Conservation (phyloP, 30 jellyfish, hydroid and myxozoan genomes). For the Hydra vulgaris region DNA sequence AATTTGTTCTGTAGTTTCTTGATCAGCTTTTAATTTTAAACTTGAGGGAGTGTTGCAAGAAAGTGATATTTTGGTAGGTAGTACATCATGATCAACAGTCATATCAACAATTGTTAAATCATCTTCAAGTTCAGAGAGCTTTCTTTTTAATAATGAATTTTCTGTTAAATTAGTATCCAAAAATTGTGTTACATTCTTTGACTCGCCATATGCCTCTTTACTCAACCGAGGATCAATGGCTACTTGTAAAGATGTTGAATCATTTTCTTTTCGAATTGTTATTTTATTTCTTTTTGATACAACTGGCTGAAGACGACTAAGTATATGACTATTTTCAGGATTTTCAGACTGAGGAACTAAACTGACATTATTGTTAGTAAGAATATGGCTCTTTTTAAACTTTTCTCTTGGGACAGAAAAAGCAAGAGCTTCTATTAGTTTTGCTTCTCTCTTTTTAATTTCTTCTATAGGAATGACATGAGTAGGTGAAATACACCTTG, state of each 20-base stretch:
- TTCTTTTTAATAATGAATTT: neutral
- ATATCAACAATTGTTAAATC: slow-evolving; percentile 29
- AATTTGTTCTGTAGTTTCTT: neutral
- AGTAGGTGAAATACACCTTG: slow-evolving; percentile 28
- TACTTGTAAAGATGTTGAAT: neutral
- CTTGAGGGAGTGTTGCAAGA: neutral
- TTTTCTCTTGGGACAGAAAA: slow-evolving; percentile 17
- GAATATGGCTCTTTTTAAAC: neutral
- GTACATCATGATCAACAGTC: slow-evolving; percentile 30
- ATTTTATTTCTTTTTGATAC: slow-evolving; percentile 19
- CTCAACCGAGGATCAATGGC: slow-evolving; percentile 25
- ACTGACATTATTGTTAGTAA: slow-evolving; percentile 10
- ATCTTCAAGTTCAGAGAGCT: slow-evolving; percentile 5
- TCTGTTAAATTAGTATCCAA: slow-evolving; percentile 18
- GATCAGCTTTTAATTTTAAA: neutral
- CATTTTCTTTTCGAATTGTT: neutral
- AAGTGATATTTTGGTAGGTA: slow-evolving; percentile 3
- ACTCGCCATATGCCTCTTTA: slow-evolving; percentile 23
- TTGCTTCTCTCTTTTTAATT: slow-evolving; percentile 27
- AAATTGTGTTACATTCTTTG: slow-evolving; percentile 7
- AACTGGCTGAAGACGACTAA: slow-evolving; percentile 35
- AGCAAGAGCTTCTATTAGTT: slow-evolving; percentile 37
- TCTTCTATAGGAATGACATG: slow-evolving; percentile 9
- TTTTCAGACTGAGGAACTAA: neutral
- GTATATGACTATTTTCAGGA: neutral